Conservation (phyloP, 2,888 invertebrate genomes). For the Polyommatus icarus region DNA sequence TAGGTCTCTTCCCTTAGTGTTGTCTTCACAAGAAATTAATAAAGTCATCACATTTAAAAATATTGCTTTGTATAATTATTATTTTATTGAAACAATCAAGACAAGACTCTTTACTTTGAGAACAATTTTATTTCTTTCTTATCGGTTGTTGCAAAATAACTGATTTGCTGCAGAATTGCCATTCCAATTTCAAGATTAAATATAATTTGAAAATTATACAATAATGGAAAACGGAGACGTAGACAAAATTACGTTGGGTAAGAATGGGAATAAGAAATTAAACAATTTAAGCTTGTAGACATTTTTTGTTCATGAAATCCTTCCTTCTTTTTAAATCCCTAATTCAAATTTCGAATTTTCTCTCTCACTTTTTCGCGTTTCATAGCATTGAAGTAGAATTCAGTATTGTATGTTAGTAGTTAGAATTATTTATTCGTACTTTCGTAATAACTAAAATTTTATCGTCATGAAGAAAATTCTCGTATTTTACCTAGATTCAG, state of each 20-base stretch:
- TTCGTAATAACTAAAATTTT: no score
- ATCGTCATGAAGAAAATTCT: no score
- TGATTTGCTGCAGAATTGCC: background rate
- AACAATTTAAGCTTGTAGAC: background rate
- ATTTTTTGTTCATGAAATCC: background rate
- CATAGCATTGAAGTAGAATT: no score
- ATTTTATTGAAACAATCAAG: background rate
- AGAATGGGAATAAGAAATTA: background rate
- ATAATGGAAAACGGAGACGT: background rate
- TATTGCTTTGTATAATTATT: background rate
- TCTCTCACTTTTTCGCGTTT: no score
- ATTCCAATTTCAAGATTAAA: background rate
- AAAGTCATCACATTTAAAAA: background rate
- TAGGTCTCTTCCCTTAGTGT: no score
- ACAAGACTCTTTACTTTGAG: background rate
- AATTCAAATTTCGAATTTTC: background rate
- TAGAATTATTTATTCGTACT: no score
- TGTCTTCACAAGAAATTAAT: no score
- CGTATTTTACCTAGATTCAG: background rate
- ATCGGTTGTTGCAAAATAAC: background rate
- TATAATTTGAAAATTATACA: conserved; percentile 6
- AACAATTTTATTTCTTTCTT: conserved; percentile 1
- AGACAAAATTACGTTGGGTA: background rate
- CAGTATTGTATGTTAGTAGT: no score
- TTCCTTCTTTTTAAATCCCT: background rate